Conservation (phyloP, 2,113 vertebrate species). For the Platysteira castanea region DNA sequence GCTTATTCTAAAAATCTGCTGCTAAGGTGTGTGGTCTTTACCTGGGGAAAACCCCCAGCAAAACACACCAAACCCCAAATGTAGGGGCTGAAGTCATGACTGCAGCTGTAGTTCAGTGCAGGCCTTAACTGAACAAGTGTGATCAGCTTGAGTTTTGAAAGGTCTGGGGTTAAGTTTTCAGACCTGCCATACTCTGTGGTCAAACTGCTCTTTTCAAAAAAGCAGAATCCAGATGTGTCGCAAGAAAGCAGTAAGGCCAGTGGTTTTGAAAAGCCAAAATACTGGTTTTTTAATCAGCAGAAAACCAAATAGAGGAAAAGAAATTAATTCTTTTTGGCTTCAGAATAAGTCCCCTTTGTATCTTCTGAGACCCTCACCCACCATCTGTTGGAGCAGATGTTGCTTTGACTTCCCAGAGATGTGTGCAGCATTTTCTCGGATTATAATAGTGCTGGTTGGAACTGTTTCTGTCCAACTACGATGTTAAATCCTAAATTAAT, state of each 20-base stretch:
- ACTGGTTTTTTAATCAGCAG: not conserved
- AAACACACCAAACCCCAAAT: not conserved
- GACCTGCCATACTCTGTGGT: not conserved
- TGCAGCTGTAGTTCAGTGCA: not conserved
- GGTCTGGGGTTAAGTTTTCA: not conserved
- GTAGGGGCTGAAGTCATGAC: not conserved
- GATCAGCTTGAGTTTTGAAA: not conserved
- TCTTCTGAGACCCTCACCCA: not conserved
- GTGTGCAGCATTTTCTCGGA: not conserved
- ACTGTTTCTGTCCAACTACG: not conserved
- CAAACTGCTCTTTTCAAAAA: not conserved
- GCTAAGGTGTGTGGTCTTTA: not conserved
- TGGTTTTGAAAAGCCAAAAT: not conserved
- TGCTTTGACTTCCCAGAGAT: not conserved
- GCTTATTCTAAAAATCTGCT: not conserved
- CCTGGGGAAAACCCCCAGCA: not conserved
- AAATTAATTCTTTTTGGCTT: not conserved
- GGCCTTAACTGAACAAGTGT: not conserved
- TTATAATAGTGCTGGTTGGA: not conserved
- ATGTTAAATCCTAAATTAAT: not conserved
- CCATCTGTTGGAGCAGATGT: conserved; percentile 39
- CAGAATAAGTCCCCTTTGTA: not conserved
- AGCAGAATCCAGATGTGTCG: not conserved
- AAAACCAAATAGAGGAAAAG: not conserved
- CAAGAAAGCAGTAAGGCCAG: not conserved